Evolutionary conservation across 2,797 vertebrate species (phyloP).

Genomic region (Thamnophis elegans): DNA sequence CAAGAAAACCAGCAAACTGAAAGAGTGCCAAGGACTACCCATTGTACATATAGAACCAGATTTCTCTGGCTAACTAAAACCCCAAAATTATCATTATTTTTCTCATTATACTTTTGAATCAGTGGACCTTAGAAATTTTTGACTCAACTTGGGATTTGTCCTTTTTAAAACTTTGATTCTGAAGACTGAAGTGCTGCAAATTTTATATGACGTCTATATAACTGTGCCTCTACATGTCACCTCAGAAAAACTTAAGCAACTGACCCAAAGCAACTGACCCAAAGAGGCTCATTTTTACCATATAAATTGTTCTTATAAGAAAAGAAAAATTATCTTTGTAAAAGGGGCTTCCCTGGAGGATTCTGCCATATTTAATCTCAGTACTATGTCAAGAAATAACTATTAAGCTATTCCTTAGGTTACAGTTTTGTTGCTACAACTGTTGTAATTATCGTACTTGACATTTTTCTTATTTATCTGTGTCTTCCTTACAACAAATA

Average conservation of each 20-base stretch:
- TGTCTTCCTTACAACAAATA: slow-evolving; percentile 61
- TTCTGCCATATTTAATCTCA: slow-evolving; percentile 60
- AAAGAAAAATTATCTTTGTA: slow-evolving; percentile 59
- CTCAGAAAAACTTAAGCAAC: slow-evolving; percentile 3
- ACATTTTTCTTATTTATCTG: slow-evolving; percentile 63
- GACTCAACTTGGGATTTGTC: not conserved
- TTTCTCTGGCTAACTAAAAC: not conserved
- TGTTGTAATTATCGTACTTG: slow-evolving; percentile 60
- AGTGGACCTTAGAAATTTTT: not conserved
- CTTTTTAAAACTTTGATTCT: not conserved
- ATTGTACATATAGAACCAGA: not conserved
- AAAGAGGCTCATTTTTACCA: slow-evolving; percentile 5
- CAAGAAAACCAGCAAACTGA: too few relatives aligned
- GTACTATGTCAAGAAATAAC: slow-evolving; percentile 60
- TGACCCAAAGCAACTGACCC: slow-evolving; percentile 58
- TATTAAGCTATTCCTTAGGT: slow-evolving; percentile 36
- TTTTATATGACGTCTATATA: slow-evolving; percentile 24
- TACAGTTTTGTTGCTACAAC: slow-evolving; percentile 60
- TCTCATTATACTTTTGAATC: not conserved
- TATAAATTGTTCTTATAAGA: slow-evolving; percentile 39
- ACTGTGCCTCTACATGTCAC: slow-evolving; percentile 24
- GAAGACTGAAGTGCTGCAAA: not conserved
- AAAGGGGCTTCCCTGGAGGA: slow-evolving; percentile 60
- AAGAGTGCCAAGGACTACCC: too few relatives aligned
- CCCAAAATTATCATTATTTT: not conserved